Conservation (phyloP, 37 sponge, comb jelly and placozoan genomes). For the Chondrosia reniformis region DNA sequence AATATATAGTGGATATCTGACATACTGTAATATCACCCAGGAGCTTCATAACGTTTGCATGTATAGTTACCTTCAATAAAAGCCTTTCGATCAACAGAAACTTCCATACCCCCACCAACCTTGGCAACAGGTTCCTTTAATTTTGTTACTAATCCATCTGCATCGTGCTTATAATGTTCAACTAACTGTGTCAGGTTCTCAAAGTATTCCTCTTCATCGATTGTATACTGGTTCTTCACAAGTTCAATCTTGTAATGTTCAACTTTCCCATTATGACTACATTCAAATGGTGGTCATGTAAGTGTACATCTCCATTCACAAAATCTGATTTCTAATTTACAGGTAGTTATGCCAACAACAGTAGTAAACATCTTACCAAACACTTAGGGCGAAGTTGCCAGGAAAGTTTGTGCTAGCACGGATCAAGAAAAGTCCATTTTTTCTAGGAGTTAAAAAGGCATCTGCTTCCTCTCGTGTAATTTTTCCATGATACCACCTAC, state of each 20-base stretch:
- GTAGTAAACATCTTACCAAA: no score
- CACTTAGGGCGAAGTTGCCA: slow-evolving; percentile 55
- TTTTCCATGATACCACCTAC: slow-evolving; percentile 61
- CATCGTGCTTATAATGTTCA: slow-evolving; percentile 92
- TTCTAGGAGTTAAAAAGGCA: slow-evolving; percentile 22
- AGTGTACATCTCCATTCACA: no score
- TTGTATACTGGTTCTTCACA: slow-evolving; percentile 73
- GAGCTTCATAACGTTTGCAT: neutral
- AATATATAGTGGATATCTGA: no score
- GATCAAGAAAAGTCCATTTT: slow-evolving; percentile 49
- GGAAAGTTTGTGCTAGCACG: slow-evolving; percentile 55
- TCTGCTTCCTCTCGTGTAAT: slow-evolving; percentile 47
- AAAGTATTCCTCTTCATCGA: slow-evolving; percentile 93
- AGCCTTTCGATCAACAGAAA: neutral
- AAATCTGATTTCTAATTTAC: no score
- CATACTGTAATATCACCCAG: no score
- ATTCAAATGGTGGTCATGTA: neutral
- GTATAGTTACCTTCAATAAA: neutral
- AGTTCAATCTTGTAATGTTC: slow-evolving; percentile 81
- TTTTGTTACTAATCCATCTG: slow-evolving; percentile 86
- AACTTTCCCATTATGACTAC: slow-evolving; percentile 74
- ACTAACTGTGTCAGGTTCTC: slow-evolving; percentile 87
- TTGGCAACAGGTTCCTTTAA: slow-evolving; percentile 57
- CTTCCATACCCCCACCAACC: neutral
- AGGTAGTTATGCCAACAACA: no score